A percentile compares a stretch with the other conserved stretches of the same genome.
phyloP scores from a whole-genome alignment of 2,888 invertebrate genomes.

The Conomelus anceps region DNA sequence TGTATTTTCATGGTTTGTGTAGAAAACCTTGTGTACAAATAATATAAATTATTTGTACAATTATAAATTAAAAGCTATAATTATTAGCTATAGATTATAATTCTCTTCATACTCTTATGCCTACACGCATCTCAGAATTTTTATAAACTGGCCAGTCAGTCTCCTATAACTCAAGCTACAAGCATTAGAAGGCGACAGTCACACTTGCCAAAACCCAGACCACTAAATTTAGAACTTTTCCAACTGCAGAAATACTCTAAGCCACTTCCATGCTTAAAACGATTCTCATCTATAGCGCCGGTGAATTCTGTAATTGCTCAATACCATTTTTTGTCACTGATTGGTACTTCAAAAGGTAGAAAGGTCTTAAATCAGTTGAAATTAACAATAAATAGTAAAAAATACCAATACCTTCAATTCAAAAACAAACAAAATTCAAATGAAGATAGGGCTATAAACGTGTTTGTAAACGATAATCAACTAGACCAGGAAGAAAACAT shows the following conservation, averaged over 20 bases:
- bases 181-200: neutral
- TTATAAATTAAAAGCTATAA: too few relatives aligned
- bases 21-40: too few relatives aligned
- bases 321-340: neutral
- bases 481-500: too few relatives aligned
- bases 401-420: too few relatives aligned
- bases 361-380: too few relatives aligned
- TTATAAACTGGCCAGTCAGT: neutral
- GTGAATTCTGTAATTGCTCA: neutral
- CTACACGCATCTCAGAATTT: neutral
- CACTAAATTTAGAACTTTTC: slow-evolving; percentile 2
- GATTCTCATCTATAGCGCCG: neutral
- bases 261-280: neutral
- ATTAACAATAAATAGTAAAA: neutral
- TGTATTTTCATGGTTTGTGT: too few relatives aligned
- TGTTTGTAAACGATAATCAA: too few relatives aligned
- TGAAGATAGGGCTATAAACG: too few relatives aligned
- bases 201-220: slow-evolving; percentile 2
- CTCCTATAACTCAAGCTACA: neutral
- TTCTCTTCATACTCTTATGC: too few relatives aligned
- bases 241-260: slow-evolving; percentile 4
- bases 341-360: neutral
- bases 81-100: too few relatives aligned
- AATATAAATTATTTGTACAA: too few relatives aligned
- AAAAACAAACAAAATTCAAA: too few relatives aligned